Evolutionary conservation across 2,888 invertebrate genomes (phyloP), one percentile per base, ranked within the genome.

Genomic region (Agrilus mali): DNA sequence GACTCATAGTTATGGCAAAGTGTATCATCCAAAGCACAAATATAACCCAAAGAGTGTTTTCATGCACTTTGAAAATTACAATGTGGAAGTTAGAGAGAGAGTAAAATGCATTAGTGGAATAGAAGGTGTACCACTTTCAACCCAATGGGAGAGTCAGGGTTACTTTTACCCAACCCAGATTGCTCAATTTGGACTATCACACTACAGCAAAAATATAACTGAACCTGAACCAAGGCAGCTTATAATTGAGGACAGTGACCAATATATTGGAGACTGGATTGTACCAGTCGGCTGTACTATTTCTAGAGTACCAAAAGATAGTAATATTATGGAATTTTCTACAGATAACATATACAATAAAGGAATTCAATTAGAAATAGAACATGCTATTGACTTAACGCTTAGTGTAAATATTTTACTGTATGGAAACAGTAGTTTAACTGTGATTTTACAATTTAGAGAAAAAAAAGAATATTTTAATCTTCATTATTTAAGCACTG

Each of bases 101-200:
- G 97, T 98, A 1, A 93, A 95, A 66, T 96, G 95, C 65, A 85
- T 98, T 55, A 93, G 89, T 66, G 96, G 87, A 0, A 78, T 78
- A 12, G 89, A 93, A 60, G 95, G 95, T 57, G 93, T 95, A 13
- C 95, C 95, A 0, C 82, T 95, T 42, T 92, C 92, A n/a, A 90
- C 86, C 0, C 95, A 95, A 62, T 98, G 98, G 98, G 89, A 93
- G 56, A 83, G 86, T 32, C 80, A 81, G 49, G 97, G 97, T 0
- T 96, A 97, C 66, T 93, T 84, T 66, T 98, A 98, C 69, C 95
- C 97, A 0, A 97, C 95, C 1, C 97, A 98, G 70, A 95, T 98
- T 52, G 95, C 97, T 6, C 98, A 98, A 66, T 98, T 92, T 65
- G 98, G 93, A 0, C 68, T 98, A 44, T 90, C 95, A 8, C 98